Evolutionary conservation across 2,888 invertebrate species (phyloP).

Genomic region (Embidobia sp.): DNA sequence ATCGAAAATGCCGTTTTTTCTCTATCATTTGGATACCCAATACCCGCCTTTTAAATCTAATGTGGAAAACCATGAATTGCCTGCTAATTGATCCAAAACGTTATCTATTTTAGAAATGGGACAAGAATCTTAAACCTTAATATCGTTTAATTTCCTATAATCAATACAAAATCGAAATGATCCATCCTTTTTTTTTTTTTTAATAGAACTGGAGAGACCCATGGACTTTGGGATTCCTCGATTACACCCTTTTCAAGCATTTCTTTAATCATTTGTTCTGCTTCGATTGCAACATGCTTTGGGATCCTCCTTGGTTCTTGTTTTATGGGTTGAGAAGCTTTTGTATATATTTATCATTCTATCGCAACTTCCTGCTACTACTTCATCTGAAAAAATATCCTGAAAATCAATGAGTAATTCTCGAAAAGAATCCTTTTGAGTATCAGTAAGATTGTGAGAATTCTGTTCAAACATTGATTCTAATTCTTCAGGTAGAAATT

Average conservation of each 20-base stretch:
- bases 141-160: constrained; percentile 11
- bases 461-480: not conserved
- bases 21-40: constrained; percentile 19
- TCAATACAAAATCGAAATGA: constrained; percentile 7
- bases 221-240: constrained; percentile 10
- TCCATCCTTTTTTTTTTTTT: constrained; percentile 26
- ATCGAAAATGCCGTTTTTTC: constrained; percentile 51
- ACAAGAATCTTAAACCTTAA: not conserved
- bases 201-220: constrained; percentile 10
- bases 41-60: constrained; percentile 15
- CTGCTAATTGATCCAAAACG: constrained; percentile 72
- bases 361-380: not conserved
- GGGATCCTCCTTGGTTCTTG: not conserved
- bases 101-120: constrained; percentile 27
- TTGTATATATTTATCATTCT: not conserved
- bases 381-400: constrained; percentile 13
- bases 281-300: not conserved
- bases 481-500: not conserved
- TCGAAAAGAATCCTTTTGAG: not conserved
- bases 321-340: not conserved
- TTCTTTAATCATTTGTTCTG: not conserved
- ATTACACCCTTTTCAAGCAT: not conserved
- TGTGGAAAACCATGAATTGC: constrained; percentile 25
- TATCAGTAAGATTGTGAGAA: not conserved
- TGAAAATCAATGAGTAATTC: not conserved